A percentile compares a stretch with the other conserved stretches of the same genome.
These are phyloP conservation scores for Eulemur rufifrons DNA, from an alignment of 2,113 vertebrate species.

Conservation along the genomic window DNA sequence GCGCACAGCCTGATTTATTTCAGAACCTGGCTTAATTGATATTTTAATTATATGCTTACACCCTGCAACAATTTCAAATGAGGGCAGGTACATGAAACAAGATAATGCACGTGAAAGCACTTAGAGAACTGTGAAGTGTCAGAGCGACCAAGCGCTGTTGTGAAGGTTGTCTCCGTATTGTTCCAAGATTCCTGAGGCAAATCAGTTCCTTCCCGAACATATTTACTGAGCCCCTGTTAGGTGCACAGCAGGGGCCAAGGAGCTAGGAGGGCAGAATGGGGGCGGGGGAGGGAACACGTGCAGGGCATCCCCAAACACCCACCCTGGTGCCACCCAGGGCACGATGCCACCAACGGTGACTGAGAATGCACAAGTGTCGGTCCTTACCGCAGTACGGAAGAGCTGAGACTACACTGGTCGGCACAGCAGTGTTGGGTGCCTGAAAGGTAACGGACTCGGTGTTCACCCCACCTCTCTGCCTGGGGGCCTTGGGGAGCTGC, in stretches of 20 bases:
- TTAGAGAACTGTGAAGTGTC: background rate
- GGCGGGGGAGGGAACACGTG: background rate
- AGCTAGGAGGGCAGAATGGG: too few species aligned
- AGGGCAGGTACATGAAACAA: slow-evolving; percentile 29
- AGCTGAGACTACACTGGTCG: background rate
- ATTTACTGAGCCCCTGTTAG: background rate
- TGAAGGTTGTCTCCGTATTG: background rate
- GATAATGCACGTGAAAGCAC: background rate
- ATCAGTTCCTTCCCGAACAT: too few species aligned
- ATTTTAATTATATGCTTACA: slow-evolving; percentile 41
- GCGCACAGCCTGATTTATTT: slow-evolving; percentile 41
- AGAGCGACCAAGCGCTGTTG: background rate
- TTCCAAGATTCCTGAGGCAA: background rate
- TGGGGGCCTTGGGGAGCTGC: background rate
- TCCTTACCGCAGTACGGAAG: background rate
- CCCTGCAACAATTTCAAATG: background rate
- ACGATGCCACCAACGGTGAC: background rate
- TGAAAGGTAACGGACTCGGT: background rate
- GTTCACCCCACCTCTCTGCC: background rate
- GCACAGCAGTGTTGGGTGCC: background rate
- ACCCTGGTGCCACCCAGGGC: rapidly evolving
- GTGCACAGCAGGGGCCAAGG: rapidly evolving
- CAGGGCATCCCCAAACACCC: background rate
- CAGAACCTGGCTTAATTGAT: slow-evolving; percentile 25
- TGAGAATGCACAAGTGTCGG: rapidly evolving